A percentile compares a stretch with the other conserved stretches of the same genome.
Evolutionary conservation across 2,888 invertebrate species (phyloP).

Genomic region (Sepiola atlantica): DNA sequence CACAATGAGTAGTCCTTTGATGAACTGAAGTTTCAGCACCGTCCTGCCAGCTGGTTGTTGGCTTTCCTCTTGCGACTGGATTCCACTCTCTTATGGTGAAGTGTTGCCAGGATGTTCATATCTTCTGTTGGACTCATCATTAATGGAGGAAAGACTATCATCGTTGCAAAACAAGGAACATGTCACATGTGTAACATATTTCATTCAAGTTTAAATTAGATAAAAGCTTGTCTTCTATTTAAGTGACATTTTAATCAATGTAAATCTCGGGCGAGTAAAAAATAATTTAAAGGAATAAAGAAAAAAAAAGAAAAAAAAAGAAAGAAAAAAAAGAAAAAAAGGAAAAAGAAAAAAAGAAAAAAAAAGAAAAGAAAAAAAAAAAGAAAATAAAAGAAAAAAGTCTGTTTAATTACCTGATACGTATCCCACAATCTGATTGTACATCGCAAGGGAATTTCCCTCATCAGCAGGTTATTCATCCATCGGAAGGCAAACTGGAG

Average conservation of each 20-base stretch:
- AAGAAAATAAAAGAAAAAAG: not conserved
- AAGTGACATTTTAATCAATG: not conserved
- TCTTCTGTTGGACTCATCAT: too few relatives aligned
- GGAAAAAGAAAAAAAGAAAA: not conserved
- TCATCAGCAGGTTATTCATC: constrained; percentile 99
- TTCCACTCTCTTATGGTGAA: too few relatives aligned
- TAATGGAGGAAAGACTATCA: too few relatives aligned
- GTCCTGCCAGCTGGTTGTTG: too few relatives aligned
- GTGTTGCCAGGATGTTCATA: too few relatives aligned
- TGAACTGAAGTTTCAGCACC: too few relatives aligned
- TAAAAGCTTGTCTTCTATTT: not conserved
- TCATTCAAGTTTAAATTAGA: not conserved
- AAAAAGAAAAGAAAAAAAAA: not conserved
- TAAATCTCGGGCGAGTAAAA: not conserved
- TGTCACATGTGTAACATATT: too few relatives aligned
- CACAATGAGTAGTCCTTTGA: too few relatives aligned
- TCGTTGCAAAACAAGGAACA: too few relatives aligned
- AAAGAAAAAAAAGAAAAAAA: not conserved
- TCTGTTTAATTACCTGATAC: constrained; percentile 83
- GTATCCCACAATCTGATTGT: constrained; percentile 99
- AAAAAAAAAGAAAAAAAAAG: not conserved
- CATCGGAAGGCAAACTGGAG: constrained; percentile 99
- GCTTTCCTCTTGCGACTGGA: too few relatives aligned
- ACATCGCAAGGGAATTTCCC: constrained; percentile 96
- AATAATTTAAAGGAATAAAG: not conserved